phyloP scores from a whole-genome alignment of 2,888 invertebrate species.

The Dryomyza anilis region DNA sequence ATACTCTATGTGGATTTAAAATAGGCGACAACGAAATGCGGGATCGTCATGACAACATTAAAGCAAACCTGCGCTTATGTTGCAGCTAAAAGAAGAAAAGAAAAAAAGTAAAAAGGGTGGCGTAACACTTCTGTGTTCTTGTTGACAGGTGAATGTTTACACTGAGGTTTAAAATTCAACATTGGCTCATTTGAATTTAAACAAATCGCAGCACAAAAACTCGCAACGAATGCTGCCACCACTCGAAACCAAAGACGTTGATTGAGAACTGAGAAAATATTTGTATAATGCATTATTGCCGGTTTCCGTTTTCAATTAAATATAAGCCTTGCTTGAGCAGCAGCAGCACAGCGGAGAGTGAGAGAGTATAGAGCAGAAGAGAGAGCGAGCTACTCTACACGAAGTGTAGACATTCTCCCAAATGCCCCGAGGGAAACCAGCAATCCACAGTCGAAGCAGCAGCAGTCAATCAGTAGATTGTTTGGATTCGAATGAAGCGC shows the following conservation, averaged over 20 bases:
- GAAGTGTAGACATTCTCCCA: slow-evolving; percentile 5
- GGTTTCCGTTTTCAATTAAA: slow-evolving; percentile 31
- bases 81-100: too few species aligned
- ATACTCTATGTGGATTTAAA: not conserved
- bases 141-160: not conserved
- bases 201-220: too few species aligned
- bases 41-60: too few species aligned
- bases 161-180: too few species aligned
- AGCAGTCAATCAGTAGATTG: slow-evolving; percentile 9
- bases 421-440: not conserved
- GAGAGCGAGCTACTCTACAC: not conserved
- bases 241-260: not conserved
- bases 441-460: not conserved
- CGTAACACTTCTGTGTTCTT: not conserved
- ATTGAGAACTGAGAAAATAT: not conserved
- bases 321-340: not conserved
- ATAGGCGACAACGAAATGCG: not conserved
- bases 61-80: too few species aligned
- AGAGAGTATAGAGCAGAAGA: not conserved
- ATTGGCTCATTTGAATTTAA: too few species aligned
- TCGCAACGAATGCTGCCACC: not conserved
- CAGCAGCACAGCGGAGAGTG: not conserved
- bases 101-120: not conserved
- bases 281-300: slow-evolving; percentile 17
- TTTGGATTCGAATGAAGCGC: not conserved